Percentiles rank a stretch among this genome's conserved stretches.
Evolutionary conservation across 2,888 invertebrate genomes (phyloP).

Genomic region (Microctonus brassicae): DNA sequence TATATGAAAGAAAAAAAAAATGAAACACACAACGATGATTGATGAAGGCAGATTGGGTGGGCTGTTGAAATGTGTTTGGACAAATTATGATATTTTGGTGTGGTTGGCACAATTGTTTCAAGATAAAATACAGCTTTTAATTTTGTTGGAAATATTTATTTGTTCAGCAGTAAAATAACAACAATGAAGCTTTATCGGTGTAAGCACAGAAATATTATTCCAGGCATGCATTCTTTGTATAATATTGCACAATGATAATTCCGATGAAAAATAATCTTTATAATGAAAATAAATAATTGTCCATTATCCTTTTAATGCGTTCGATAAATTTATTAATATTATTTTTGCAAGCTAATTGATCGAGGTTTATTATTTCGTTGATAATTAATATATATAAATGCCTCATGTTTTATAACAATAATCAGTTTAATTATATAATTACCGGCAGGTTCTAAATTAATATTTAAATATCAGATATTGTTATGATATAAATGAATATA

Average conservation of each 20-base stretch:
- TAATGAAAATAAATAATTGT: background rate
- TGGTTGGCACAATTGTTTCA: constrained; percentile 20
- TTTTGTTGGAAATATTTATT: constrained; percentile 47
- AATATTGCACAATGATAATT: constrained; percentile 8
- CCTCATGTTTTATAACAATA: background rate
- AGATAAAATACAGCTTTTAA: constrained; percentile 47
- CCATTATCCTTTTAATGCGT: background rate
- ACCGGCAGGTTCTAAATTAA: background rate
- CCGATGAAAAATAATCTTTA: constrained; percentile 6
- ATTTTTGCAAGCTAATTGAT: background rate
- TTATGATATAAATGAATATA: background rate
- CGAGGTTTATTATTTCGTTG: background rate
- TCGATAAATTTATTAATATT: background rate
- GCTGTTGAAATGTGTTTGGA: no score
- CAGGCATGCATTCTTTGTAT: constrained; percentile 41
- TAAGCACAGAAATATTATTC: constrained; percentile 41
- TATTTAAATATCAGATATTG: background rate
- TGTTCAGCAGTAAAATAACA: constrained; percentile 43
- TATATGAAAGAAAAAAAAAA: background rate
- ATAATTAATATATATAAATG: background rate
- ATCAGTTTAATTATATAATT: background rate
- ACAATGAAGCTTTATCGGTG: constrained; percentile 40
- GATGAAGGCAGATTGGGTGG: constrained; percentile 1
- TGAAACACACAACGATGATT: background rate
- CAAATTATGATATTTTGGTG: no score